Conservation (phyloP, 2,797 vertebrate species). For the Poeciliopsis infans region DNA sequence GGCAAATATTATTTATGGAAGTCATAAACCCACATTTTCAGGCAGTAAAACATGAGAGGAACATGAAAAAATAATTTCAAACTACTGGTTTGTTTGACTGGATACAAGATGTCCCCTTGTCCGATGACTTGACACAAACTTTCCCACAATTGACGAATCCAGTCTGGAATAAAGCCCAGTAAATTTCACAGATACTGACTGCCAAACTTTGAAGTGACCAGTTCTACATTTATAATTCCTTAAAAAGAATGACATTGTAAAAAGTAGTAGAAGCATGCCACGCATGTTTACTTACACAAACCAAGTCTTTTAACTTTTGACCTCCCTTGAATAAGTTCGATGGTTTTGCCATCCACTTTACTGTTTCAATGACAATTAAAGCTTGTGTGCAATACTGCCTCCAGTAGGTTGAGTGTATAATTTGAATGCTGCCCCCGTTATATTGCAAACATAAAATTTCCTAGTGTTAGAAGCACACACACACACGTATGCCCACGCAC, state of each 20-base stretch:
- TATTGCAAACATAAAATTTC: background rate
- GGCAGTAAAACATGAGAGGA: background rate
- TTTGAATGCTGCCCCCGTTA: background rate
- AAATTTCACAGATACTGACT: background rate
- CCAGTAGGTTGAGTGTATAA: background rate
- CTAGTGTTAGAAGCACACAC: background rate
- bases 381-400: background rate
- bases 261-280: background rate
- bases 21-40: background rate
- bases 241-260: background rate
- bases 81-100: background rate
- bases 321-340: background rate
- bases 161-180: background rate
- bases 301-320: background rate
- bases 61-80: background rate
- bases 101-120: background rate
- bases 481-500: background rate
- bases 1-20: background rate
- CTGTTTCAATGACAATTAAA: background rate
- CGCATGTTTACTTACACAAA: background rate
- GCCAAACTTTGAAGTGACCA: background rate
- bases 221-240: background rate
- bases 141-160: background rate
- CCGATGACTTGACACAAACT: background rate
- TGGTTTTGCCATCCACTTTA: background rate